Evolutionary conservation across 2,797 vertebrate genomes (phyloP).

Genomic region (Aphelocoma californica): DNA sequence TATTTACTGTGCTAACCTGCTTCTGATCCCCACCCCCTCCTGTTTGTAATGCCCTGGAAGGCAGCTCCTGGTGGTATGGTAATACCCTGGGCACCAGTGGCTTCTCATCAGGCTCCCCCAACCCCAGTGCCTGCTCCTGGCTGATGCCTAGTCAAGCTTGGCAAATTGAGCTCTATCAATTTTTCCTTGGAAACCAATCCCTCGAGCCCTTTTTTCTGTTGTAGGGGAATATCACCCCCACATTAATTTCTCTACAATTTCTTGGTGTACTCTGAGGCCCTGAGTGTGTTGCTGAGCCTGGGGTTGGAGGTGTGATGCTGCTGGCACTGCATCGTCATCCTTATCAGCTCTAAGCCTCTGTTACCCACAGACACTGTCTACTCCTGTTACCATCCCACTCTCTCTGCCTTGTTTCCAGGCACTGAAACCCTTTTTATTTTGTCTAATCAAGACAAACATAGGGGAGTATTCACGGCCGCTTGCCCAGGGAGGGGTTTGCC

Average conservation of each 20-base stretch:
- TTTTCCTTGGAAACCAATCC: slow-evolving; percentile 13
- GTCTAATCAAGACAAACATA: slow-evolving; percentile 18
- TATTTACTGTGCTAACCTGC: not conserved
- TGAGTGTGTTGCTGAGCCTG: not conserved
- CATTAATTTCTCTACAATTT: not conserved
- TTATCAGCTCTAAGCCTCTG: not conserved
- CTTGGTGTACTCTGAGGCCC: not conserved
- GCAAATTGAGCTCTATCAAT: slow-evolving; percentile 22
- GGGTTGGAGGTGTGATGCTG: not conserved
- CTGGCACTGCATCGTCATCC: not conserved
- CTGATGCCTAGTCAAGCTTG: not conserved
- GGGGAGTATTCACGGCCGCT: not conserved
- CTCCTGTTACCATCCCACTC: not conserved
- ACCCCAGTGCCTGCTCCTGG: not conserved
- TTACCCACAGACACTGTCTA: not conserved
- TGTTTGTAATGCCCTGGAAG: not conserved
- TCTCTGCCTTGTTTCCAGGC: not conserved
- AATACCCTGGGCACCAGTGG: not conserved
- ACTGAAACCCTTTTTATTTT: not conserved
- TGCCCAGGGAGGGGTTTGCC: slow-evolving; percentile 9
- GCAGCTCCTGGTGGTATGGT: not conserved
- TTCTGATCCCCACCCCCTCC: not conserved
- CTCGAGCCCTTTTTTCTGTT: not conserved
- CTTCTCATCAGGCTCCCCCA: not conserved
- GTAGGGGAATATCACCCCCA: not conserved